Evolutionary conservation across 2,797 vertebrate genomes (phyloP).

Genomic region (Phaenicophaeus curvirostris): DNA sequence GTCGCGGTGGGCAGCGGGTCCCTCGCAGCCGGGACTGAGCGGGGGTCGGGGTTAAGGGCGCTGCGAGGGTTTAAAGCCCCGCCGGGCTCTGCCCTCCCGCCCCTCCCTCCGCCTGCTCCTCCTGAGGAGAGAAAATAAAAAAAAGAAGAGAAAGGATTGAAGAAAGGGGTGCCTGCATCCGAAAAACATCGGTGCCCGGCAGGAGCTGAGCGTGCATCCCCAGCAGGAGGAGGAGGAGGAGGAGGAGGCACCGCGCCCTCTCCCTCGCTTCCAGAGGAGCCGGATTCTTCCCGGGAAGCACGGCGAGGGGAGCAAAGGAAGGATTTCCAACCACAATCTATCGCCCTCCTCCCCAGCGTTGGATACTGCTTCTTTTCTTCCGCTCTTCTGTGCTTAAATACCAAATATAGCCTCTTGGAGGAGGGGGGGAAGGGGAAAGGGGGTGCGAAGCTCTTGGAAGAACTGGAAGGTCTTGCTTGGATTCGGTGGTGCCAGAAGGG

Average conservation of each 20-base stretch:
- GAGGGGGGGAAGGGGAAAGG: neutral
- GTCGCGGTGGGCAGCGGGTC: neutral
- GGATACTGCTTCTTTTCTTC: neutral
- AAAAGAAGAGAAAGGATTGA: neutral
- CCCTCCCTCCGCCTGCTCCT: neutral
- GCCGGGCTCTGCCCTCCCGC: constrained; percentile 14
- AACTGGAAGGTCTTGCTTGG: neutral
- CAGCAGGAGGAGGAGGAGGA: too few species aligned
- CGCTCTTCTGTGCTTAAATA: constrained; percentile 39
- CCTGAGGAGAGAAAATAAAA: neutral
- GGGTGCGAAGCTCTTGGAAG: constrained; percentile 30
- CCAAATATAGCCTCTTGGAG: constrained; percentile 50
- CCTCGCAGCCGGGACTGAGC: neutral
- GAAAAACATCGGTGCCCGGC: too few species aligned
- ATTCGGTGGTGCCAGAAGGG: neutral
- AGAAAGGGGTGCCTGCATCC: too few species aligned
- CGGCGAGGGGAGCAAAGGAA: neutral
- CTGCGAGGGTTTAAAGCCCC: too few species aligned
- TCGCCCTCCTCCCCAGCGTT: constrained; percentile 23
- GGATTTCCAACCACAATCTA: constrained; percentile 32
- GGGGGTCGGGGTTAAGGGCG: constrained; percentile 46
- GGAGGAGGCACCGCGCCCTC: too few species aligned
- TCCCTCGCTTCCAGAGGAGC: neutral
- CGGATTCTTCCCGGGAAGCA: neutral
- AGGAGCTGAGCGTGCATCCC: too few species aligned